phyloP scores from a whole-genome alignment of 2,888 invertebrate genomes.

The Axea sp. region DNA sequence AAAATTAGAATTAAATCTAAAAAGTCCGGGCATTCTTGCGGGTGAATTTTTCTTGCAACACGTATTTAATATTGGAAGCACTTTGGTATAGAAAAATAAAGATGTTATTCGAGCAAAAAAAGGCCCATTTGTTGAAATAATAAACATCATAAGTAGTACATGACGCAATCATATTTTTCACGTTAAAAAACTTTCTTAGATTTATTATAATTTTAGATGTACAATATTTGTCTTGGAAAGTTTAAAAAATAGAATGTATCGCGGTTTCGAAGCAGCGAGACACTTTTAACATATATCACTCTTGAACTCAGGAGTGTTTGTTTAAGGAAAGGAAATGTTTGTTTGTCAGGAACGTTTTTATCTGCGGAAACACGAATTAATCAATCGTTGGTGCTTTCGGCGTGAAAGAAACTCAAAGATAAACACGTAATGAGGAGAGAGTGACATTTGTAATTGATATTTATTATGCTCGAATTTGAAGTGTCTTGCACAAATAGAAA shows the following conservation, averaged over 20 bases:
- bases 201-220: too few relatives aligned
- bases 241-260: too few relatives aligned
- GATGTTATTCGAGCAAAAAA: slow-evolving; percentile 26
- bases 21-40: too few relatives aligned
- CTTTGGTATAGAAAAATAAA: slow-evolving; percentile 19
- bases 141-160: slow-evolving; percentile 26
- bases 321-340: slow-evolving; percentile 36
- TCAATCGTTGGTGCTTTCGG: slow-evolving; percentile 22
- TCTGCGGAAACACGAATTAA: slow-evolving; percentile 34
- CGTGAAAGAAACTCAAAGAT: not conserved
- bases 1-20: too few relatives aligned
- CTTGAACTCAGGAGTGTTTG: slow-evolving; percentile 13
- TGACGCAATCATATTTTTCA: slow-evolving; percentile 11
- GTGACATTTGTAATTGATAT: slow-evolving; percentile 39
- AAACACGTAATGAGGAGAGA: not conserved
- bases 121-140: slow-evolving; percentile 34
- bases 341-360: slow-evolving; percentile 26
- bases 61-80: slow-evolving; percentile 7
- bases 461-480: slow-evolving; percentile 22
- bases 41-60: too few relatives aligned
- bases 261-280: too few relatives aligned
- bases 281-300: slow-evolving; percentile 19
- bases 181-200: too few relatives aligned
- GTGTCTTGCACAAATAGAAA: slow-evolving; percentile 18
- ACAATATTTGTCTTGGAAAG: too few relatives aligned